Evolutionary conservation across 1,140 invertebrate species (phyloP), one percentile per base, ranked within the genome.

Genomic region (Penaeus vannamei): DNA sequence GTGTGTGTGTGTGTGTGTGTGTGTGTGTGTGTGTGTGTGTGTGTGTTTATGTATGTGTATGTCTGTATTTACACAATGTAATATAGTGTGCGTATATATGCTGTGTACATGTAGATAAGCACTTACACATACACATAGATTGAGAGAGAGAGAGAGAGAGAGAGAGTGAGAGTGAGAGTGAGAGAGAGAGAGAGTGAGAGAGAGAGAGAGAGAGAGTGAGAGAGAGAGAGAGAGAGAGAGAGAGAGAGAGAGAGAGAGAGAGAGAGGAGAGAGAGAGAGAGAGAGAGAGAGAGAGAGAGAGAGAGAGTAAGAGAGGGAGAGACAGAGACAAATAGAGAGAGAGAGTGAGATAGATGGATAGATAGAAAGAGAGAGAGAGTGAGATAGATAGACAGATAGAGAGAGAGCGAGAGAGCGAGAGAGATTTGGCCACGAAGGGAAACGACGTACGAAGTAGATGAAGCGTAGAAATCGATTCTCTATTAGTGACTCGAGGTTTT

Each of bases 161-260:
- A 14, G 8, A 66, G 22, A 66, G 22, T n/a, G 22, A 66, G 8
- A 66, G 12, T 23, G 29, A 81, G 29, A 53, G 17, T 23, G 29
- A 81, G 29, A 81, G 17, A 46, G 12, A 81, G 1, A 81, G 29
- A 81, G 12, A 81, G 29, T 46, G 1, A 81, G 32, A 80, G 32
- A 80, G 77, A 80, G 77, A 80, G 77, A 80, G 77, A 80, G 77
- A 80, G 77, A 80, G 77, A 80, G 77, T 42, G 77, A 80, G 77
- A 80, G 77, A 80, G 77, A 80, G 77, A 80, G 77, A 80, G 77
- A 80, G 77, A 80, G 36, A 42, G 77, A 42, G 32, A 46, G 36
- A n/a, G 77, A 23, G n/a, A 59, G 29, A 61, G 23, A 61, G 12
- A 22, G 19, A 32, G 32, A 36, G 32, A 36, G 32, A 32, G 19